Base-by-base conservation (phyloP, 30 jellyfish, hydroid and myxozoan species). In the Hydractinia echinata region DNA sequence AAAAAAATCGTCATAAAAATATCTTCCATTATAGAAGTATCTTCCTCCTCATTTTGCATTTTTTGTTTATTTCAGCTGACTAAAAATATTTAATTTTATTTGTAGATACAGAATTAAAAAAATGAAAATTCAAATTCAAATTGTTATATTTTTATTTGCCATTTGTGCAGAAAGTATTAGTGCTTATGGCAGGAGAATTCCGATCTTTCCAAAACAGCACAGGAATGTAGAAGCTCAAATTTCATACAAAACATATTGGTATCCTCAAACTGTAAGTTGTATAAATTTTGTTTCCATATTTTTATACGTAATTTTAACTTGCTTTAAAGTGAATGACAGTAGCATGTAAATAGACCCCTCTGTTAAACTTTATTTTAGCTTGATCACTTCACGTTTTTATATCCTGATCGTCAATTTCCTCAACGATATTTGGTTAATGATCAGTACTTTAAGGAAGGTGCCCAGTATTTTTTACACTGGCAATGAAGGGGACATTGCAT, bases 381-480 rank as follows among this genome's bases (percentile, higher is more conserved):
- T 60, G 98, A 92, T 79, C 98, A 92, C 68, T 92, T 92, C 92
- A 83, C 86, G 50, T 92, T 92, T 72, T 89, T 81, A 52, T 88
- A 90, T 10, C 80, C 74, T 13, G 98, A 86, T 78, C 76, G 66
- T 30, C 87, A 64, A 79, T 92, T 92, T 67, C 44, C 50, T 66
- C 98, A 92, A 76, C 79, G 96, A 81, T 92, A 86, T 86, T 73
- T 92, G 53, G 92, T 92, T 11, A 92, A 87, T 67, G 90, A 72
- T 48, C 88, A 86, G 21, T 73, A 82, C 79, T 92, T 89, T 95
- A 92, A 92, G 72, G 77, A 88, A 58, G 96, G 96, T 20, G 96
- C 89, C 98, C 98, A 55, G 90, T 92, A 20, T 92, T 92, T 80
- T 92, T 92, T 73, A 92, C 82, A 92, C 98, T 55, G 98, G 98